These are phyloP conservation scores for Anastrepha obliqua DNA, from an alignment of 1,140 invertebrate species.

Conservation along the genomic window DNA sequence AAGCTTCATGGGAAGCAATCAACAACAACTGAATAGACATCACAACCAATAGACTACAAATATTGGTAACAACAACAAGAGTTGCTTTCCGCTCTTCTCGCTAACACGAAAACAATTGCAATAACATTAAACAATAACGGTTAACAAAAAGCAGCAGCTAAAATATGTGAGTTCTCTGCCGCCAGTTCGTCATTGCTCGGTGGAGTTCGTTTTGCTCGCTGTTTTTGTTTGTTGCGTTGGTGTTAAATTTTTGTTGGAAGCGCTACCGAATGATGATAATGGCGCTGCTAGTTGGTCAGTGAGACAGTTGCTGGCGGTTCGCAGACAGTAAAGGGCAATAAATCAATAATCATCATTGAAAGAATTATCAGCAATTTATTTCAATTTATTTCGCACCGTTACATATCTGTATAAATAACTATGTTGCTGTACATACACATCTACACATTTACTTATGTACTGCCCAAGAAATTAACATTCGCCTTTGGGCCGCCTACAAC, in stretches of 20 bases:
- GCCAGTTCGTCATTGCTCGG: no score
- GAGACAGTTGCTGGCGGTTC: background rate
- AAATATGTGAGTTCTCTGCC: background rate
- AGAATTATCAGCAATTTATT: conserved; percentile 55
- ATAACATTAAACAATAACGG: background rate
- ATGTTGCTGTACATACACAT: background rate
- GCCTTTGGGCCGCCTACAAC: background rate
- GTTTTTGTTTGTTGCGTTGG: background rate
- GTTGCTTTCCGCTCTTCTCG: no score
- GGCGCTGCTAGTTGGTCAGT: background rate
- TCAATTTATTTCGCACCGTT: conserved; percentile 24
- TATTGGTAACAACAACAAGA: no score
- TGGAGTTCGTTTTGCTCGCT: no score
- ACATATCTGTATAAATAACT: background rate
- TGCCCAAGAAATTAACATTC: background rate
- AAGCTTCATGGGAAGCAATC: no score
- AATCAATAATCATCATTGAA: conserved; percentile 50
- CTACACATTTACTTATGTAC: background rate
- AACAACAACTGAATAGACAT: no score
- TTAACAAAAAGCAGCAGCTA: background rate
- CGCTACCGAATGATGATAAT: background rate
- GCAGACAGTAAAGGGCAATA: background rate
- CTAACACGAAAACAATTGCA: background rate
- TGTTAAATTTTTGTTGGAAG: background rate
- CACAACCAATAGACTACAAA: no score